These are phyloP conservation scores for Dorcus hopei DNA, from an alignment of 2,888 invertebrate species.

Conservation along the genomic window DNA sequence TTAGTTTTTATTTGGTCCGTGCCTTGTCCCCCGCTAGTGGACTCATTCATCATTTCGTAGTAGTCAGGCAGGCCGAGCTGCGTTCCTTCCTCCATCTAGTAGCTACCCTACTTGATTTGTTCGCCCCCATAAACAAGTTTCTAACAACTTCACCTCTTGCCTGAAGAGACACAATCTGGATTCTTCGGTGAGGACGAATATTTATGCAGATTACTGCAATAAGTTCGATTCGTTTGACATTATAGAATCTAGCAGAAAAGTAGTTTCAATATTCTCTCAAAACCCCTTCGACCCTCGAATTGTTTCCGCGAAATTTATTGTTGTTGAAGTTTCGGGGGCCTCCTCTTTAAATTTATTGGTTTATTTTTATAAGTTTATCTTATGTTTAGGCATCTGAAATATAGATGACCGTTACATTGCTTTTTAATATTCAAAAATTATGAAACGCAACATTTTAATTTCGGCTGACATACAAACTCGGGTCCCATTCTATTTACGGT, in stretches of 20 bases:
- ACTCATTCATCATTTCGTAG: conserved; percentile 33
- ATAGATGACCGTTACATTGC: too few relatives aligned
- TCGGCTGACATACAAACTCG: too few relatives aligned
- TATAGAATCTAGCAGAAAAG: conserved; percentile 28
- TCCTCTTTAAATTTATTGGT: conserved; percentile 28
- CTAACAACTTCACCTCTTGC: conserved; percentile 23
- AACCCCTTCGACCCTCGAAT: conserved; percentile 18
- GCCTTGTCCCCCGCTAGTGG: conserved; percentile 31
- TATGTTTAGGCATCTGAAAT: conserved; percentile 3
- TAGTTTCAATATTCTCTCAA: conserved; percentile 27
- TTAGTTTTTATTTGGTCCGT: conserved; percentile 33
- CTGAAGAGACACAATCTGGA: conserved; percentile 36
- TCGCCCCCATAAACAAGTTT: conserved; percentile 7
- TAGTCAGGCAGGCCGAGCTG: conserved; percentile 7
- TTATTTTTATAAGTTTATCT: conserved; percentile 30
- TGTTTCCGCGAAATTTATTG: conserved; percentile 5
- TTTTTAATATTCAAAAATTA: too few relatives aligned
- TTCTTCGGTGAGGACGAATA: conserved; percentile 38
- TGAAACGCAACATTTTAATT: too few relatives aligned
- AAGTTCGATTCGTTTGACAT: conserved; percentile 35
- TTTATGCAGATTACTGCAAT: conserved; percentile 41
- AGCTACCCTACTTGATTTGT: not conserved
- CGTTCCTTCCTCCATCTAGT: conserved; percentile 13
- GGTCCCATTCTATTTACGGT: too few relatives aligned
- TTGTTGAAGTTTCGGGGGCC: too few relatives aligned